Conservation (phyloP, 2,888 invertebrate genomes). For the Lymantria dispar region DNA sequence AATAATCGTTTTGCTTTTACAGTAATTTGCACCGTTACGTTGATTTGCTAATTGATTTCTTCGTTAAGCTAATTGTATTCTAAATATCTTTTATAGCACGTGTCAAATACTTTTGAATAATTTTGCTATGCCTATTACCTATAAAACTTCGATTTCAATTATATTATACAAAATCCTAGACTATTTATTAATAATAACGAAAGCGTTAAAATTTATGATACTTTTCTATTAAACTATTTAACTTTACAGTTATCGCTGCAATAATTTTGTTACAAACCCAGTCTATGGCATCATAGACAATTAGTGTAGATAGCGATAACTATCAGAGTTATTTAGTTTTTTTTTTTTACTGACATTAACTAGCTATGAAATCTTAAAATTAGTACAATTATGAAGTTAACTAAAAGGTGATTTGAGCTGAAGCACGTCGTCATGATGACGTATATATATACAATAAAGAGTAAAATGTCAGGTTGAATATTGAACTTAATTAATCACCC, state of each 20-base stretch:
- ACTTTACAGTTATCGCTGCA: neutral
- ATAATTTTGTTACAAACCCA: no score
- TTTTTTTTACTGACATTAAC: no score
- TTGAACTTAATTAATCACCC: no score
- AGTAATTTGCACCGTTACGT: constrained; percentile 6
- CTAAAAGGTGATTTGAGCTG: no score
- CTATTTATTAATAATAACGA: neutral
- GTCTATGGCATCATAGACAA: no score
- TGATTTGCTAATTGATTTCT: constrained; percentile 20
- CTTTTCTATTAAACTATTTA: neutral
- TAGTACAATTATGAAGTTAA: no score
- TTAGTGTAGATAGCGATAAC: no score
- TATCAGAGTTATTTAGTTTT: no score
- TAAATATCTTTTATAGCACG: constrained; percentile 10
- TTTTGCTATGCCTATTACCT: neutral
- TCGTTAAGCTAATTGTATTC: constrained; percentile 19
- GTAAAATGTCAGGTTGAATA: no score
- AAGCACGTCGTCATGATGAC: no score
- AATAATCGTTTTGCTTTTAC: constrained; percentile 4
- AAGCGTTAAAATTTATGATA: neutral
- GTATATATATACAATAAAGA: no score
- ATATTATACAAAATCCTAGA: neutral
- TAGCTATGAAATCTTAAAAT: no score
- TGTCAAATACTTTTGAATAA: constrained; percentile 1
- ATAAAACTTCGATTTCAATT: neutral